Conservation (phyloP, 2,888 invertebrate genomes). For the Mayetiola destructor region DNA sequence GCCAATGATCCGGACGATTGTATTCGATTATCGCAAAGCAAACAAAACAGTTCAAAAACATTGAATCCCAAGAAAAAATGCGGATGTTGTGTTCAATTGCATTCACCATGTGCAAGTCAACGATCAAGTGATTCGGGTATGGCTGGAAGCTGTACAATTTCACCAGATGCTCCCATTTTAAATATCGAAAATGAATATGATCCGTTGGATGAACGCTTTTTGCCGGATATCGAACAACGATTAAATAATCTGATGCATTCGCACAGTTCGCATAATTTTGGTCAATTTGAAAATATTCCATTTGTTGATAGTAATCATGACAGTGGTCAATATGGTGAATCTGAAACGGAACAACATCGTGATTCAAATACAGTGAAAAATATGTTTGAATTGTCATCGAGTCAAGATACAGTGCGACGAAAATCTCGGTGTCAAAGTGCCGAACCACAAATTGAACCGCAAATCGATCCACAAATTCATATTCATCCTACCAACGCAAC, state of each 20-base stretch:
- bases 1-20: slow-evolving; percentile 17
- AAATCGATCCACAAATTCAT: slow-evolving; percentile 11
- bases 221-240: not conserved
- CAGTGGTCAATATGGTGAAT: slow-evolving; percentile 17
- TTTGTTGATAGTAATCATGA: slow-evolving; percentile 15
- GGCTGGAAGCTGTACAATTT: slow-evolving; percentile 65
- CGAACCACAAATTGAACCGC: slow-evolving; percentile 16
- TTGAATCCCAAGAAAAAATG: slow-evolving; percentile 26
- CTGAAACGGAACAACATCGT: not conserved
- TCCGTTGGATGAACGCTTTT: not conserved
- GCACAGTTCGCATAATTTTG: slow-evolving; percentile 23
- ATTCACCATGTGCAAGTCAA: slow-evolving; percentile 51
- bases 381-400: slow-evolving; percentile 30
- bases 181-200: not conserved
- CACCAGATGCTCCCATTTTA: slow-evolving; percentile 44
- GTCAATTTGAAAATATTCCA: slow-evolving; percentile 27
- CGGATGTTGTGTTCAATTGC: slow-evolving; percentile 46
- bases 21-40: slow-evolving; percentile 16
- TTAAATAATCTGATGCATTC: slow-evolving; percentile 16
- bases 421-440: slow-evolving; percentile 19
- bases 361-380: not conserved
- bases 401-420: slow-evolving; percentile 22
- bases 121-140: slow-evolving; percentile 67
- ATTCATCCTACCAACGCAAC: slow-evolving; percentile 6
- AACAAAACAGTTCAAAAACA: not conserved